Percentiles rank a stretch among this genome's conserved stretches.
These are phyloP conservation scores for Merops nubicus DNA, from an alignment of 2,113 vertebrate genomes.

Conservation along the genomic window DNA sequence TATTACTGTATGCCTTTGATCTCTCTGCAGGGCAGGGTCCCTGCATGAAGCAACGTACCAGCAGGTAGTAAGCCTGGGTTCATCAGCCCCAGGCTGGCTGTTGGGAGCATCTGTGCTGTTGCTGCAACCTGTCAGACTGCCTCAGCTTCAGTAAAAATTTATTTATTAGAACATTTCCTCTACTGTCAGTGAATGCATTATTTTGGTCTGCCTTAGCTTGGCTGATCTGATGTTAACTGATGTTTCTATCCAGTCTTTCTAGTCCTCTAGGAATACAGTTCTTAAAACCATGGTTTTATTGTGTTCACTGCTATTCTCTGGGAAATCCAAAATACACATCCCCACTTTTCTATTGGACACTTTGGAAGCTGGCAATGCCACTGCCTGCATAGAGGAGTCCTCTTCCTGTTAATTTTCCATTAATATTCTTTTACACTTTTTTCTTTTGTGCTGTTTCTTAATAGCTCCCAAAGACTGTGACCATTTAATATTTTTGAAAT, in stretches of 20 bases:
- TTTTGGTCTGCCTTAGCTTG: background rate
- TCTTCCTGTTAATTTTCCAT: background rate
- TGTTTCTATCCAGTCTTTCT: background rate
- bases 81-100: too few relatives aligned
- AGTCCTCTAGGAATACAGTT: background rate
- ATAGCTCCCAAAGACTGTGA: background rate
- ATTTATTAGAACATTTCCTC: background rate
- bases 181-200: background rate
- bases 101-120: background rate
- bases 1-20: background rate
- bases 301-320: background rate
- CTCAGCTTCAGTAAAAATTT: background rate
- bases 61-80: background rate
- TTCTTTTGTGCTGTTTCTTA: background rate
- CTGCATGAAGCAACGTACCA: background rate
- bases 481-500: background rate
- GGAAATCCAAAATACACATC: background rate
- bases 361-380: background rate
- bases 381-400: background rate
- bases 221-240: background rate
- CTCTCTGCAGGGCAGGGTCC: background rate
- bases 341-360: background rate
- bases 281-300: background rate
- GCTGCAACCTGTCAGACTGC: rapidly evolving
- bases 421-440: background rate